Evolutionary conservation across 2,888 invertebrate genomes (phyloP), one percentile per base, ranked within the genome.

Genomic region (Sphecodes monilicornis): DNA sequence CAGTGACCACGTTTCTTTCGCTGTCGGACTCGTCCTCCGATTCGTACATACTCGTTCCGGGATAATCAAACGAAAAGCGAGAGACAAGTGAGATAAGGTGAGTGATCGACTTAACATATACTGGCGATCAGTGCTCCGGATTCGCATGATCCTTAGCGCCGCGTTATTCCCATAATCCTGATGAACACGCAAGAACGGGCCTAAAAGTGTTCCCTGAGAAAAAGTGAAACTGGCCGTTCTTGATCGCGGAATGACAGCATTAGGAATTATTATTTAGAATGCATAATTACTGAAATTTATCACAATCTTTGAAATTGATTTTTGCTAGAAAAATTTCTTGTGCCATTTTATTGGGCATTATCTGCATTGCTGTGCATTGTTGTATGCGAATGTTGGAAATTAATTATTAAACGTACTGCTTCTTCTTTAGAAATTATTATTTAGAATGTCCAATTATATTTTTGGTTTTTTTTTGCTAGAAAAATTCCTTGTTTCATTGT

Each of bases 1-100:
- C 92, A 91, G 93, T 93, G 89, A 88, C 82, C 83, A 90, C 89
- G 90, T 90, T 91, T 86, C 87, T 90, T 91, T 91, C 85, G 86
- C 83, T 82, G 80, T 60, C 79, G 57, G 79, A 69, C 74, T 85
- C 84, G 46, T 84, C 85, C 74, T 83, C 76, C 81, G 69, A 70
- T 77, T 68, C 66, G 36, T 54, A 76, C 36, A 1, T 57, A 11
- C 64, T 18, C 64, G 64, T 64, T 36, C 22, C 39, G 66, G 36
- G 66, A 43, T 43, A 43, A 43, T 60, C 18, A 60, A 68, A 54
- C 4, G 54, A 41, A 46, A 5, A 39, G 57, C 39, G 8, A 71
- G 18, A 54, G 66, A 85, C 80, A 75, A 86, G 87, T 83, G 87
- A 88, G 68, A 78, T 78, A 90, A 90, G 90, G 90, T 90, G 90